Conservation (phyloP, 2,113 vertebrate species). For the Rattus norvegicus region DNA sequence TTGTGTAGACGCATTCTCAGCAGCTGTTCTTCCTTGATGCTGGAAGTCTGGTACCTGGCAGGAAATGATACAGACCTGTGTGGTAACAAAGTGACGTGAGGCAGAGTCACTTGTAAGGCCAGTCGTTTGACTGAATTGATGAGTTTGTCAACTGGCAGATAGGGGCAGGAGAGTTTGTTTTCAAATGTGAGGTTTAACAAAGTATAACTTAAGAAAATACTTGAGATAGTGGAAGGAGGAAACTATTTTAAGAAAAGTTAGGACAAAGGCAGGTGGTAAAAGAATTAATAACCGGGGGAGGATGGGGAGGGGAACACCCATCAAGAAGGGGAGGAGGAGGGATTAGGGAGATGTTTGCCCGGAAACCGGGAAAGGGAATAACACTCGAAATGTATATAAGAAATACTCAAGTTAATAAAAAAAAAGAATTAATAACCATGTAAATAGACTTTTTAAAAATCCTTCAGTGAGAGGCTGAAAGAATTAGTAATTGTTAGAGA, state of each 20-base stretch:
- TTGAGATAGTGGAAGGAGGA: not conserved
- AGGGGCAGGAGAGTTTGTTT: not conserved
- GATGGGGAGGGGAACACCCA: no score
- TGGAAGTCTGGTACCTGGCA: constrained; percentile 69
- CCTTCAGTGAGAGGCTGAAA: constrained; percentile 34
- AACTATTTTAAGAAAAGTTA: constrained; percentile 36
- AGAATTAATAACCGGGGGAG: constrained; percentile 45
- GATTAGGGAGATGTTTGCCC: no score
- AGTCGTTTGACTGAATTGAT: constrained; percentile 7
- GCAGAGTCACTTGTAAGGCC: constrained; percentile 43
- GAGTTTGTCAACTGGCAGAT: constrained; percentile 15
- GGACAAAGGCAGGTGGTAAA: constrained; percentile 29
- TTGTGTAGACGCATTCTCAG: constrained; percentile 66
- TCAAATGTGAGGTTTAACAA: constrained; percentile 9
- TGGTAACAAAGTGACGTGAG: constrained; percentile 21
- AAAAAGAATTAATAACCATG: constrained; percentile 34
- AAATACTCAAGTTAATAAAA: no score
- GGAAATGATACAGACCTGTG: constrained; percentile 43
- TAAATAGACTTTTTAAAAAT: constrained; percentile 39
- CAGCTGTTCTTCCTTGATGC: constrained; percentile 54
- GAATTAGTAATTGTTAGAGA: constrained; percentile 34
- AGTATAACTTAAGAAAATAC: constrained; percentile 24
- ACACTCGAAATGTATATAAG: no score
- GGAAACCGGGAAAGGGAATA: no score
- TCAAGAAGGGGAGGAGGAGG: no score